Evolutionary conservation across 35 echinoderm and acorn worm species (phyloP), one percentile per base, ranked within the genome.

Genomic region (Heliocidaris tuberculata): DNA sequence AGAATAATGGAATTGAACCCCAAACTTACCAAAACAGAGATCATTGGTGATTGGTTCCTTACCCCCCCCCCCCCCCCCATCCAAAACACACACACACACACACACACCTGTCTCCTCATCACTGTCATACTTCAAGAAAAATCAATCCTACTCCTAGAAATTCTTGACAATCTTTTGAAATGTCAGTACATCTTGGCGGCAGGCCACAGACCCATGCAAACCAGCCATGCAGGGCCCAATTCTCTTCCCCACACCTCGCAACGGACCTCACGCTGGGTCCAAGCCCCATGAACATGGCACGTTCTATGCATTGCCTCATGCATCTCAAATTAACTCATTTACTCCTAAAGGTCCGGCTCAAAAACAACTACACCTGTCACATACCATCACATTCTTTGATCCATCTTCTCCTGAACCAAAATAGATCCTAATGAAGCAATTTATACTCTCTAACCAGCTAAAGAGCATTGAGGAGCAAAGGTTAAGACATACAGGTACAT

Each of bases 281-380:
- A 7, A 78, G 65, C 65, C 65, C 65, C 17, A 78, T 78, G 65
- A 78, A 78, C 65, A 78, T 78, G 65, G 65, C 65, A 78, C 65
- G 65, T 78, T 78, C 65, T 78, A n/a, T 9, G 27, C n/a, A 27
- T 17, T 89, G 87, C 87, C 87, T 30, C 87, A 47, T 89, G 87
- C 47, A 89, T 89, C 87, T 48, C 47, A 48, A 89, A 89, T 89
- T 47, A 89, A 89, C 12, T 42, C 31, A 89, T 89, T 89, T 9
- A 48, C 87, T 89, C 87, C 87, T 32, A 13, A 48, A n/a, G 31
- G 0, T 30, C 65, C 6, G 21, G 12, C 65, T 78, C 7, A 78
- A 15, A 89, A 88, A 88, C 86, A 88, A 42, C 31, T 89, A 89
- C 87, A 89, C 87, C 87, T 89, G 87, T 89, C 87, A 32, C 9